A percentile compares a stretch with the other conserved stretches of the same genome.
These are phyloP conservation scores for Microtus californicus DNA, from an alignment of 2,797 vertebrate species.

Conservation along the genomic window DNA sequence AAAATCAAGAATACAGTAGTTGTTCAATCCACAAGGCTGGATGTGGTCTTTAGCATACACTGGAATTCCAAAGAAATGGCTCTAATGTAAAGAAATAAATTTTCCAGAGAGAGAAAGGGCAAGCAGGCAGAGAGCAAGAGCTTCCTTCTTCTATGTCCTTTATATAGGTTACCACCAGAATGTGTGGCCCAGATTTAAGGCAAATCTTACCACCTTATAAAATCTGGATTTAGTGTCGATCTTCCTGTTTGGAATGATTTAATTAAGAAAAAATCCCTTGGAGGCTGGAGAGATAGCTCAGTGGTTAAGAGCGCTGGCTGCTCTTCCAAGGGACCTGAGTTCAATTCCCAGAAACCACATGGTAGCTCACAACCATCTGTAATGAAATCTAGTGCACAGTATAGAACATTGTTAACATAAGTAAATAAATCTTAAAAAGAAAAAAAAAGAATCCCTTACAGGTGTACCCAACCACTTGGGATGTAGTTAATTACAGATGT, in stretches of 20 bases:
- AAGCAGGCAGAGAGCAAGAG: background rate
- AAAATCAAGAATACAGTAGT: background rate
- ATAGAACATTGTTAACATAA: too few species aligned
- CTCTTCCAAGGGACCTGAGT: too few species aligned
- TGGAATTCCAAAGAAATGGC: background rate
- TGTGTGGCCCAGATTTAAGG: background rate
- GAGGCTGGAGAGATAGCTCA: too few species aligned
- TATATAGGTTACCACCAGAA: background rate
- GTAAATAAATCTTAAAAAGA: background rate
- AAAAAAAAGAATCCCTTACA: background rate
- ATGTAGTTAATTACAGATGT: background rate
- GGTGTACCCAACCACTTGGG: background rate
- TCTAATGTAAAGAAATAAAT: background rate
- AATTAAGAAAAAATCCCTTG: background rate
- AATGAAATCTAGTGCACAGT: too few species aligned
- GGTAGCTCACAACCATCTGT: too few species aligned
- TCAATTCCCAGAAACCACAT: too few species aligned
- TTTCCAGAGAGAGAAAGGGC: background rate
- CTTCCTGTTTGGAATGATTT: background rate
- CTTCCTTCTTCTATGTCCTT: background rate
- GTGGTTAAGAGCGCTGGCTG: too few species aligned
- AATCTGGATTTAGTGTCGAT: background rate
- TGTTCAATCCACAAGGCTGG: background rate
- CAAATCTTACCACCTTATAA: background rate
- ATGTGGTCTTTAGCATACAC: background rate